phyloP scores from a whole-genome alignment of 2,888 invertebrate species.

The Megastigmus dorsalis region DNA sequence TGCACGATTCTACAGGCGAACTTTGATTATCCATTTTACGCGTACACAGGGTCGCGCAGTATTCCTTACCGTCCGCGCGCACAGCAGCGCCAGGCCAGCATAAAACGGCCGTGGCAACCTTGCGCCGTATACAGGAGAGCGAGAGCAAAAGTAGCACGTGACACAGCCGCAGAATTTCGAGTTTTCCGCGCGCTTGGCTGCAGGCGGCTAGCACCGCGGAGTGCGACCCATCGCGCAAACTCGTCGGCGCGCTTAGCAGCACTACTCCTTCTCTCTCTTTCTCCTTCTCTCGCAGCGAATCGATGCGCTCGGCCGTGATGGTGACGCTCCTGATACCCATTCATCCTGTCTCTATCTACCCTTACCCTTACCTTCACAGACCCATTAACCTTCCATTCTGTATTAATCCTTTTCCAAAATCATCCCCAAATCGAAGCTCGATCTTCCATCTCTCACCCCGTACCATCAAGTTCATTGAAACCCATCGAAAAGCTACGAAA shows the following conservation, averaged over 20 bases:
- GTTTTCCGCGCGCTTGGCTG: constrained; percentile 63
- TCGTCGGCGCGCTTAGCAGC: constrained; percentile 57
- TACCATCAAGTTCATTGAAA: no score
- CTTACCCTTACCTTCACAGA: not conserved
- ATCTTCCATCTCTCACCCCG: no score
- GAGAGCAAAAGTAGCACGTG: constrained; percentile 59
- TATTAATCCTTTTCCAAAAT: not conserved
- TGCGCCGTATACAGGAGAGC: no score
- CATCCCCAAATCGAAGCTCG: not conserved
- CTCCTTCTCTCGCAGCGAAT: constrained; percentile 58
- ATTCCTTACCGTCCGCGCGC: no score
- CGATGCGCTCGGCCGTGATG: constrained; percentile 61
- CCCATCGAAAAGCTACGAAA: no score
- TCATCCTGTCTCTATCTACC: constrained; percentile 11
- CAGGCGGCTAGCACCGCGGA: no score
- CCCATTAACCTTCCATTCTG: not conserved
- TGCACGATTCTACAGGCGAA: no score
- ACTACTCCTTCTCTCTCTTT: constrained; percentile 54
- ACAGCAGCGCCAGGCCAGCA: no score
- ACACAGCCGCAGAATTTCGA: constrained; percentile 57
- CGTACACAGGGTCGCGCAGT: no score
- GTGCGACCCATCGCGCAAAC: constrained; percentile 65
- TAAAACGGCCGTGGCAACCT: no score
- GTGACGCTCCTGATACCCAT: constrained; percentile 24
- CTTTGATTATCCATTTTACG: no score